Percentiles rank a stretch among this genome's conserved stretches.
phyloP scores from a whole-genome alignment of 2,113 vertebrate species.

The Onychostoma macrolepis region DNA sequence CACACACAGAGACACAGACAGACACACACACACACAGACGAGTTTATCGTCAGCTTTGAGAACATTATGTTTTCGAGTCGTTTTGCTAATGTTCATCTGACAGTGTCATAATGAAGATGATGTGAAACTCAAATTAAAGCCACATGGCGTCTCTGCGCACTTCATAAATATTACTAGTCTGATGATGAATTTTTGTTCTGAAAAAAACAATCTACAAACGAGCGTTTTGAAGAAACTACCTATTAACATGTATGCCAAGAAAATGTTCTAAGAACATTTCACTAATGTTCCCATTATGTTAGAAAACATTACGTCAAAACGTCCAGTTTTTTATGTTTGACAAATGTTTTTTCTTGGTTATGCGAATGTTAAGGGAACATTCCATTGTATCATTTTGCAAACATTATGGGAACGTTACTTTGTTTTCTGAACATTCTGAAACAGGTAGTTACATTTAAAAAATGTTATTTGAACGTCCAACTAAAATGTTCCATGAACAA shows the following conservation, averaged over 20 bases:
- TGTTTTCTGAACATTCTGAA: background rate
- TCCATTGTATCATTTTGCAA: too few species aligned
- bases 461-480: background rate
- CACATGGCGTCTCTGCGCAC: background rate
- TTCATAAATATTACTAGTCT: background rate
- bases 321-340: too few species aligned
- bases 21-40: background rate
- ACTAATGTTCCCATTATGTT: background rate
- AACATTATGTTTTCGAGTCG: background rate
- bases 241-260: too few species aligned
- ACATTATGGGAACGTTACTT: background rate
- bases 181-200: background rate
- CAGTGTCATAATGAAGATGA: background rate
- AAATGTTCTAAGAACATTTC: background rate
- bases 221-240: background rate
- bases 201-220: background rate
- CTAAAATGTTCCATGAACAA: background rate
- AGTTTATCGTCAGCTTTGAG: background rate
- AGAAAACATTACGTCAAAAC: background rate
- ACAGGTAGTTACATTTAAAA: background rate
- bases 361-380: background rate
- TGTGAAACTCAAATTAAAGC: background rate
- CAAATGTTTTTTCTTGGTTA: background rate
- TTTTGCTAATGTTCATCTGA: background rate
- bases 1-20: background rate